Evolutionary conservation across 2,113 vertebrate genomes (phyloP).

Genomic region (Indri indri): DNA sequence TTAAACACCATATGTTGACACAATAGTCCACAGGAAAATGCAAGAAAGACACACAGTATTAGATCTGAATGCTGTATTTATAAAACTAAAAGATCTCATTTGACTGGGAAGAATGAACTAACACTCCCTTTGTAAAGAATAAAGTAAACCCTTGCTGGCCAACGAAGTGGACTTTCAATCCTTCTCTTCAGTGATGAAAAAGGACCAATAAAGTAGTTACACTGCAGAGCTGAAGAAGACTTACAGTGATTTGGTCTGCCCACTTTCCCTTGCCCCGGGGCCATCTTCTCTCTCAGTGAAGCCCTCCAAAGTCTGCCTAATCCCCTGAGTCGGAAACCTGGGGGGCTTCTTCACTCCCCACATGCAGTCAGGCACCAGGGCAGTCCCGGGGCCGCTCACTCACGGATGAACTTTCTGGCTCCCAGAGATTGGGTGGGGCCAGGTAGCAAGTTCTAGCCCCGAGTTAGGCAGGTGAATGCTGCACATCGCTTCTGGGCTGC

Average conservation of each 20-base stretch:
- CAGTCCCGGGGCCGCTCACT: background rate
- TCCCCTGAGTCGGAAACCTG: background rate
- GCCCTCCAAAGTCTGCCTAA: background rate
- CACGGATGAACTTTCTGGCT: background rate
- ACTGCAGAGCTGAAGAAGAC: background rate
- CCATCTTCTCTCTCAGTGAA: background rate
- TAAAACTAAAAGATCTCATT: background rate
- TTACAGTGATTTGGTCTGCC: background rate
- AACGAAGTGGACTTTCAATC: background rate
- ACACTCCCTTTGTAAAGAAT: background rate
- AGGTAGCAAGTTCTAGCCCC: background rate
- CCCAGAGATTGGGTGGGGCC: background rate
- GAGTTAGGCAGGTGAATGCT: background rate
- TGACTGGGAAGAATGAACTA: conserved; percentile 12
- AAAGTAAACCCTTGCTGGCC: background rate
- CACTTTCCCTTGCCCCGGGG: background rate
- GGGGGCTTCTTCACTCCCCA: background rate
- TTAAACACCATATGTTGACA: background rate
- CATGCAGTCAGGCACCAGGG: background rate
- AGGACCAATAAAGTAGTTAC: background rate
- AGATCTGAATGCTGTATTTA: background rate
- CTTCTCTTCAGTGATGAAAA: background rate
- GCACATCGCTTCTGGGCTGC: background rate
- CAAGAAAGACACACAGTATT: conserved; percentile 11
- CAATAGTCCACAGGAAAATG: conserved; percentile 48